A percentile compares a stretch with the other conserved stretches of the same genome.
phyloP scores from a whole-genome alignment of 2,113 vertebrate species.

The Archocentrus centrarchus region DNA sequence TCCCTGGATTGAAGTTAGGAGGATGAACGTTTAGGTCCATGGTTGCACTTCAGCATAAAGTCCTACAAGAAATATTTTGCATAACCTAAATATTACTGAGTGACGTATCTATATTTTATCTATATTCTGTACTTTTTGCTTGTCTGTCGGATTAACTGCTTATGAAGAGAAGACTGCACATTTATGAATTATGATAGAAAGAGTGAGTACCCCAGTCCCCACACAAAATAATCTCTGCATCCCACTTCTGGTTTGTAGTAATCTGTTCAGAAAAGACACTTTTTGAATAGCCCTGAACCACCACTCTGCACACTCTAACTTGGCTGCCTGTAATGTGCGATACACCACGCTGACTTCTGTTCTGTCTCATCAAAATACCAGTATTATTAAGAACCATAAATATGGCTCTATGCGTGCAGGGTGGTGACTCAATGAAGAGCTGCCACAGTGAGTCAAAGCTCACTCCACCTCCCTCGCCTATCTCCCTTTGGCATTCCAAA shows the following conservation, averaged over 20 bases:
- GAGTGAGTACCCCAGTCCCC: neutral
- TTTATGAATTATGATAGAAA: neutral
- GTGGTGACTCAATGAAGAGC: neutral
- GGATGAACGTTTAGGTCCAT: neutral
- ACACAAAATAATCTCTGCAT: neutral
- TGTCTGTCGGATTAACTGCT: neutral
- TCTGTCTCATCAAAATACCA: too few species aligned
- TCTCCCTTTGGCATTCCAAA: rapidly evolving
- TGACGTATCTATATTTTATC: rapidly evolving
- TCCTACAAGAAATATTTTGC: neutral
- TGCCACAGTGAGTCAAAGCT: neutral
- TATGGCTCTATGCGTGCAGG: neutral
- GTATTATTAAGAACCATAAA: neutral
- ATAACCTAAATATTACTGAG: neutral
- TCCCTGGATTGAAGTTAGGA: neutral
- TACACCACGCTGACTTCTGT: too few species aligned
- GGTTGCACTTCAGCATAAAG: rapidly evolving
- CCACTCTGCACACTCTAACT: too few species aligned
- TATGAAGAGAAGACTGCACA: rapidly evolving
- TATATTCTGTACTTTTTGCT: neutral
- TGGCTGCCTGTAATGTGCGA: too few species aligned
- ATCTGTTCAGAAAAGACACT: neutral
- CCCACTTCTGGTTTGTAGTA: neutral
- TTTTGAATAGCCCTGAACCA: neutral
- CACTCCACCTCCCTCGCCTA: too few species aligned